phyloP scores from a whole-genome alignment of 2,888 invertebrate genomes.

The Apantesis nais region DNA sequence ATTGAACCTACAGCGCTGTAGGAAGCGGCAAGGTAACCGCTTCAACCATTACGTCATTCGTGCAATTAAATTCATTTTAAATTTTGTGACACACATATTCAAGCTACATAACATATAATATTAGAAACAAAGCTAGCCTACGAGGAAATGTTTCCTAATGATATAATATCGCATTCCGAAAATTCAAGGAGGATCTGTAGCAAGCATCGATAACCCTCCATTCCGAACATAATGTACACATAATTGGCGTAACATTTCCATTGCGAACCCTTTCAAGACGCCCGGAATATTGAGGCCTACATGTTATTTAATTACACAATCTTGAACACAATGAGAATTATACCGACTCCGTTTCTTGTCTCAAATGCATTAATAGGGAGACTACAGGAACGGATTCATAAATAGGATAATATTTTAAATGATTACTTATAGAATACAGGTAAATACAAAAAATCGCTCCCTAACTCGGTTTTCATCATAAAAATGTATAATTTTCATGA shows the following conservation, averaged over 20 bases:
- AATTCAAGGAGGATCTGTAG: slow-evolving; percentile 46
- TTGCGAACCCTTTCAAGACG: slow-evolving; percentile 83
- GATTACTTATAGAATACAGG: background rate
- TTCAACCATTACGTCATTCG: too few species aligned
- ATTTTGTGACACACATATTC: background rate
- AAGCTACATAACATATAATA: background rate
- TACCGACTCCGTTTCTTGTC: slow-evolving; percentile 72
- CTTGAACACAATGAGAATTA: slow-evolving; percentile 82
- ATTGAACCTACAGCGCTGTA: too few species aligned
- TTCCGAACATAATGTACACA: slow-evolving; percentile 83
- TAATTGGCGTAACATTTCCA: slow-evolving; percentile 85
- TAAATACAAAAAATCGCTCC: background rate
- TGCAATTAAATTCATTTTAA: background rate
- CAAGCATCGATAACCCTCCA: slow-evolving; percentile 80
- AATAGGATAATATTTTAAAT: background rate
- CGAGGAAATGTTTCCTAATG: slow-evolving; percentile 21
- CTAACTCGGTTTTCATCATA: background rate
- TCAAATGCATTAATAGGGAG: slow-evolving; percentile 54
- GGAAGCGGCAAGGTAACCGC: too few species aligned
- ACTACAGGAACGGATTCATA: slow-evolving; percentile 48
- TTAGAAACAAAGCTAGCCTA: background rate
- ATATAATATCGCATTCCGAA: slow-evolving; percentile 48
- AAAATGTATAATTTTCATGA: background rate
- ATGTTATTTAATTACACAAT: slow-evolving; percentile 86
- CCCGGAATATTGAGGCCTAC: slow-evolving; percentile 81